Base-by-base conservation (phyloP, 2,113 vertebrate species). In the Epinephelus cyanopodus region DNA sequence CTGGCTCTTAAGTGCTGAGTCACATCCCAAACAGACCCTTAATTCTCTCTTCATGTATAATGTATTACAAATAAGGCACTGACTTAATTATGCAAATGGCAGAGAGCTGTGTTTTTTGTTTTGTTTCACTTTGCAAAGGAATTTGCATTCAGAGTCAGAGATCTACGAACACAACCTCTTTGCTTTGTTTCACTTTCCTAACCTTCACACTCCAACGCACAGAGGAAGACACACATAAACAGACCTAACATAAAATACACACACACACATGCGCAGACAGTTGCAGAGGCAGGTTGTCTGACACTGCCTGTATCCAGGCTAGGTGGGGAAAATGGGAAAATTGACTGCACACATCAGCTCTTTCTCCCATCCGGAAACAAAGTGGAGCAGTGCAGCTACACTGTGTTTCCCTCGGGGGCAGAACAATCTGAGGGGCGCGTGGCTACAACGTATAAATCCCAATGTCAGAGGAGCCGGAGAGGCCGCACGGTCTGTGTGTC, bases 321-420 rank as follows among this genome's bases (percentile, higher is more conserved):
- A 11, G 62, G 25, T 27, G 19, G 64, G 3, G 63, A 2, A 37
- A 65, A 27, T 18, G 52, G 47, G 0, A 83, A 74, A 85, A 89
- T 79, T 5, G 17, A 82, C 62, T 84, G 73, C 87, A 71, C 64
- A 66, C 77, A 82, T 80, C 84, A 87, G 89, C 89, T 87, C 81
- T 88, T 87, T 61, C 42, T 67, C 29, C 47, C 8, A 21, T 66
- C 61, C 5, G 18, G 72, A 85, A 79, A 85, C 77, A 69, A 74
- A 78, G 61, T 66, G 56, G 71, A 78, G 70, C 79, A 8, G 33
- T 65, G 83, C 74, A 63, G 81, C 73, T 74, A 13, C 57, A 48
- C 45, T 29, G 53, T 21, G 17, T 37, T 7, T n/a, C 27, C 61
- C 62, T 84, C 69, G 58, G 17, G 71, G 75, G 50, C 73, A 23